Evolutionary conservation across 2,797 vertebrate genomes (phyloP).

Genomic region (Bucorvus abyssinicus): DNA sequence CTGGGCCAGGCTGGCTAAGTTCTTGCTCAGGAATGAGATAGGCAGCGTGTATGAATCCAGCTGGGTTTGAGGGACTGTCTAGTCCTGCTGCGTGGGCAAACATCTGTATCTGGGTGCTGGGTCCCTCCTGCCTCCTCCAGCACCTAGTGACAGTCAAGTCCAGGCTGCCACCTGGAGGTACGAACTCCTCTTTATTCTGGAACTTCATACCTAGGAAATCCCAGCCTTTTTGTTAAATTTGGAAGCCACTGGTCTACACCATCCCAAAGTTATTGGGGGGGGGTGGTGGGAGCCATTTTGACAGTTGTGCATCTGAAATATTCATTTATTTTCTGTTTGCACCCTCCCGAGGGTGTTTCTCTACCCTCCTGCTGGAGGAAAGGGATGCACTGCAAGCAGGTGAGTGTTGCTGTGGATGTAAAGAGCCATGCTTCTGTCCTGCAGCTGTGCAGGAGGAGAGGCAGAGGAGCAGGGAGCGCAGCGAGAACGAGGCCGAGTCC

Average conservation of each 20-base stretch:
- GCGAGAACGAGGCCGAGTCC: slow-evolving; percentile 87
- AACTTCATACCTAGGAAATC: background rate
- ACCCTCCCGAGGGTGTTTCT: background rate
- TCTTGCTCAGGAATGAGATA: background rate
- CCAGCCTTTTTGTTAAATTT: background rate
- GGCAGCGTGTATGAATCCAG: background rate
- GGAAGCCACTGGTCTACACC: background rate
- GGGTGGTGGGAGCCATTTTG: background rate
- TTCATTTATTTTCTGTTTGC: background rate
- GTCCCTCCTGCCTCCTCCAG: background rate
- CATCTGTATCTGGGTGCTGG: background rate
- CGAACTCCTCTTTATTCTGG: background rate
- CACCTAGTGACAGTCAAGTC: background rate
- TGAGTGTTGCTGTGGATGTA: background rate
- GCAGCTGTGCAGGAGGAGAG: slow-evolving; percentile 95
- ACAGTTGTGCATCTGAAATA: background rate
- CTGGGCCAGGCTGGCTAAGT: background rate
- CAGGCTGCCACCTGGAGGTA: slow-evolving; percentile 38
- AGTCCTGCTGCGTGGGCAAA: background rate
- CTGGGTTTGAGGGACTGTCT: background rate
- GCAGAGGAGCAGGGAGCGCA: slow-evolving; percentile 90
- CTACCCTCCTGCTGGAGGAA: background rate
- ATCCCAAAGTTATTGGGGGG: background rate
- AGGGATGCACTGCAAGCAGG: background rate
- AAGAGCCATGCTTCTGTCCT: background rate